Evolutionary conservation across 2,888 invertebrate species (phyloP).

Genomic region (Taenaris catops): DNA sequence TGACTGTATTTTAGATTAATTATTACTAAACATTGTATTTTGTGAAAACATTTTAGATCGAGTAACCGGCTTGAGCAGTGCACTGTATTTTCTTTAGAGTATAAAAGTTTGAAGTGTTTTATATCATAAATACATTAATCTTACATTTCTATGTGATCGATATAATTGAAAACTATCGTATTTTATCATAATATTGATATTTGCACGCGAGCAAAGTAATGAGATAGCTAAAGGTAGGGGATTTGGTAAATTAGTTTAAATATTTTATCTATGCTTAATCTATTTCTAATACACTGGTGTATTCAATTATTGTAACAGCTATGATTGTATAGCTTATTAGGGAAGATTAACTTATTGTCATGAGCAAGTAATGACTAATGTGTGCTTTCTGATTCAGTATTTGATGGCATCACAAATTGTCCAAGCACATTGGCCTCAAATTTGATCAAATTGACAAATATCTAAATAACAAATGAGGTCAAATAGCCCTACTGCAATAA

Average conservation of each 20-base stretch:
- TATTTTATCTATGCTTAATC: background rate
- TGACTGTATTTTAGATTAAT: constrained; percentile 12
- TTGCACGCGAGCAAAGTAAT: constrained; percentile 63
- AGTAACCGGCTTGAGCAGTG: constrained; percentile 1
- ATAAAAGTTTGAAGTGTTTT: constrained; percentile 3
- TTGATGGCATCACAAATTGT: too few species aligned
- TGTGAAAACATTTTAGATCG: constrained; percentile 8
- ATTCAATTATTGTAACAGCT: too few species aligned
- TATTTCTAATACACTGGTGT: too few species aligned
- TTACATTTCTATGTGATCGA: constrained; percentile 51
- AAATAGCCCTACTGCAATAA: too few species aligned
- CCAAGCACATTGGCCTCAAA: too few species aligned
- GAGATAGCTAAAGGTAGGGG: constrained; percentile 57
- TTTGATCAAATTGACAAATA: too few species aligned
- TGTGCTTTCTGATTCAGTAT: constrained; percentile 5
- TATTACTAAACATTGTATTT: constrained; percentile 18
- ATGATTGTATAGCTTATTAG: background rate
- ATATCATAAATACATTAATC: constrained; percentile 25
- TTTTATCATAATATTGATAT: constrained; percentile 53
- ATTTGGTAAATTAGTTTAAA: constrained; percentile 2
- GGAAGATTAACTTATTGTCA: constrained; percentile 3
- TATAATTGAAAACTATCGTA: constrained; percentile 53
- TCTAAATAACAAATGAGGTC: too few species aligned
- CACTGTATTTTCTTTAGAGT: background rate
- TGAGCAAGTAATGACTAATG: constrained; percentile 12